A percentile compares a stretch with the other conserved stretches of the same genome.
Conservation (phyloP, 2,888 invertebrate genomes). For the Odontomyia ornata region DNA sequence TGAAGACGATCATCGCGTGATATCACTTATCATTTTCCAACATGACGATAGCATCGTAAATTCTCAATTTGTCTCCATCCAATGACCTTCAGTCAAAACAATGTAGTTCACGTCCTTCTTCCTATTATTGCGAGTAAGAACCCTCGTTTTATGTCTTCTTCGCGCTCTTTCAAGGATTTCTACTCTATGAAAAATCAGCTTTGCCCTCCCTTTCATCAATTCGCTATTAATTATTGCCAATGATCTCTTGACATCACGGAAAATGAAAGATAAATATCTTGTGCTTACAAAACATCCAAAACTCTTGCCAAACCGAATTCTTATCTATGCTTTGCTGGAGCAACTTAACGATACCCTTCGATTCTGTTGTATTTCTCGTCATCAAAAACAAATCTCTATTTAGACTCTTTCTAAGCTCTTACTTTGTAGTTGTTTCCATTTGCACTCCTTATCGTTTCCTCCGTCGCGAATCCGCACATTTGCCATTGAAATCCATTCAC, state of each 20-base stretch:
- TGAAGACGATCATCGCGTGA: too few species aligned
- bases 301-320: slow-evolving; percentile 9
- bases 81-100: too few species aligned
- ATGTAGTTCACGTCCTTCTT: too few species aligned
- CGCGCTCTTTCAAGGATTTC: too few species aligned
- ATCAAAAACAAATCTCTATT: slow-evolving; percentile 31
- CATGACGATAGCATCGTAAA: too few species aligned
- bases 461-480: background rate
- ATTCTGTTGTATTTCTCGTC: background rate
- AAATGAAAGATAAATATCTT: slow-evolving; percentile 15
- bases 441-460: background rate
- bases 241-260: background rate
- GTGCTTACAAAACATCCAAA: background rate
- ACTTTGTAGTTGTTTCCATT: background rate
- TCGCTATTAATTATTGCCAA: slow-evolving; percentile 30
- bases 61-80: too few species aligned
- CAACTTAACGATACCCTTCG: background rate
- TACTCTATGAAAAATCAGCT: background rate
- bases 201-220: background rate
- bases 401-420: slow-evolving; percentile 27
- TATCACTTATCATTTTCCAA: too few species aligned
- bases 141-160: too few species aligned
- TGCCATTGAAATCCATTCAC: too few species aligned
- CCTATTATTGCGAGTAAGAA: too few species aligned
- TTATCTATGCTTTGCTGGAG: slow-evolving; percentile 21